Evolutionary conservation across 2,113 vertebrate species (phyloP).

Genomic region (Camelus bactrianus): DNA sequence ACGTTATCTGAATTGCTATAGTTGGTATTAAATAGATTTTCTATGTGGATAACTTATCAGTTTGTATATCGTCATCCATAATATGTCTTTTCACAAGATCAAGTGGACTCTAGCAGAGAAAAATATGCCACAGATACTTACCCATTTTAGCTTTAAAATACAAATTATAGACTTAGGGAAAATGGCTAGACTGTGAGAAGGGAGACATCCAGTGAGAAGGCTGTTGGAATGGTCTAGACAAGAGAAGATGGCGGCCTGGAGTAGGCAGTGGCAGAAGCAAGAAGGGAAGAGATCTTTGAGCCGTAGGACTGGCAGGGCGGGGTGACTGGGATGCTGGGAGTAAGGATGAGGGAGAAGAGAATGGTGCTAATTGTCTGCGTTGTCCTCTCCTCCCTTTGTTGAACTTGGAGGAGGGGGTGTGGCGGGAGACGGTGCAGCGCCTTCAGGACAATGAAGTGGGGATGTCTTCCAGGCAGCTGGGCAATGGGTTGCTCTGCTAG

Average conservation of each 20-base stretch:
- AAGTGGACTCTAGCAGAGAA: background rate
- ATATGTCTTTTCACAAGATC: background rate
- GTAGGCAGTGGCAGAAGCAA: no score
- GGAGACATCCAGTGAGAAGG: no score
- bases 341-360: background rate
- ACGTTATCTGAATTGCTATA: background rate
- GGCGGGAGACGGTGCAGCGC: background rate
- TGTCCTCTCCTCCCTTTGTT: fast-evolving
- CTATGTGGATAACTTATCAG: background rate
- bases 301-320: background rate
- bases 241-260: background rate
- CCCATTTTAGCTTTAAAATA: background rate
- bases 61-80: background rate
- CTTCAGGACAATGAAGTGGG: background rate
- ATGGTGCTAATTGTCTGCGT: fast-evolving
- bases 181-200: background rate
- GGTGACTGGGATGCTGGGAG: background rate
- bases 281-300: background rate
- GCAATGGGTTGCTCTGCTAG: background rate
- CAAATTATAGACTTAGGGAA: fast-evolving
- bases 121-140: background rate
- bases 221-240: background rate
- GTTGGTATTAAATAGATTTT: background rate
- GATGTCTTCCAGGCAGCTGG: fast-evolving
- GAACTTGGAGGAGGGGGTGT: background rate